Evolutionary conservation across 2,888 invertebrate genomes (phyloP).

Genomic region (Nipponacmea schrenckii): DNA sequence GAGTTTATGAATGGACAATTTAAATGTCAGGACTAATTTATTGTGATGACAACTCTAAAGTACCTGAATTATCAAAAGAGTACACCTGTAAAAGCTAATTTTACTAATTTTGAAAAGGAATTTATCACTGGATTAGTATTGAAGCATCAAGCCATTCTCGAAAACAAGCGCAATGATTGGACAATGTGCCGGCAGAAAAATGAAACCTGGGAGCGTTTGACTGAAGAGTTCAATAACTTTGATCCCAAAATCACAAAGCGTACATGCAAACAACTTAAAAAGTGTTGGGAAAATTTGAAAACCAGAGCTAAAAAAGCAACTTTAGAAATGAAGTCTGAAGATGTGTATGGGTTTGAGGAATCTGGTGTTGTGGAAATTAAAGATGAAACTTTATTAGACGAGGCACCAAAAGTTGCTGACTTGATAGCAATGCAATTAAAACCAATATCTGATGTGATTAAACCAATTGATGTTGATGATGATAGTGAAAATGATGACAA

Average conservation of each 20-base stretch:
- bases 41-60: no score
- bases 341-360: neutral
- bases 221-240: neutral
- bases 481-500: neutral
- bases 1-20: no score
- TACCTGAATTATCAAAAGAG: no score
- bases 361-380: neutral
- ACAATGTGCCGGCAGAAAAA: neutral
- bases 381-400: neutral
- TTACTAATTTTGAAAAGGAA: constrained; percentile 4
- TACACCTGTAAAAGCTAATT: neutral
- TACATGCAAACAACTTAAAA: neutral
- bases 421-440: neutral
- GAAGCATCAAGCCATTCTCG: neutral
- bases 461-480: neutral
- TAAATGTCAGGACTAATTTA: no score
- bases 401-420: neutral
- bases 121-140: neutral
- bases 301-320: neutral
- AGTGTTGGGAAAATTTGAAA: constrained; percentile 5
- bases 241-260: neutral
- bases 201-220: neutral
- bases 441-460: neutral
- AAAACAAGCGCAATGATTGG: neutral
- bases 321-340: neutral